Evolutionary conservation across 2,888 invertebrate genomes (phyloP).

Genomic region (Papilio gigon): DNA sequence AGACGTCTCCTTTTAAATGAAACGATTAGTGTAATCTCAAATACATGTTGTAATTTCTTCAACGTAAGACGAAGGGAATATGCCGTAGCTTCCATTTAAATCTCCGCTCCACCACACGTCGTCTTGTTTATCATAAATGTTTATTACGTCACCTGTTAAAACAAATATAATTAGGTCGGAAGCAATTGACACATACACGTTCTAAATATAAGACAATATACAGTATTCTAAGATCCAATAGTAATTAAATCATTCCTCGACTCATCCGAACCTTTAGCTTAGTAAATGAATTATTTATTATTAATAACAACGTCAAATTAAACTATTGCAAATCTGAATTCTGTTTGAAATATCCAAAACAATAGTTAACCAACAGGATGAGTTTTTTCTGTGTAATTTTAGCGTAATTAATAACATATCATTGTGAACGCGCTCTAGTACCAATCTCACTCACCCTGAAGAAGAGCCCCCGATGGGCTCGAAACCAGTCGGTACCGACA

Average conservation of each 20-base stretch:
- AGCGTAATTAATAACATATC: no score
- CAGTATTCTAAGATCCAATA: background rate
- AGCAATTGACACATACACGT: background rate
- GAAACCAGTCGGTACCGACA: no score
- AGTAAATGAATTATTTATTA: constrained; percentile 1
- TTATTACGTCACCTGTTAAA: constrained; percentile 90
- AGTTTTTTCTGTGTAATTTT: background rate
- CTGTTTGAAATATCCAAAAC: background rate
- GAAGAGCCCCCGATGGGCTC: no score
- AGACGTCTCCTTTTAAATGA: constrained; percentile 6
- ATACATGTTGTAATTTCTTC: constrained; percentile 86
- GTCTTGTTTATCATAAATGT: constrained; percentile 93
- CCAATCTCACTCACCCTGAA: no score
- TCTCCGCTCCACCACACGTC: constrained; percentile 98
- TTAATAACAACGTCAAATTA: background rate
- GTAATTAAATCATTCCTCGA: background rate
- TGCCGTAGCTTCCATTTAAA: constrained; percentile 91
- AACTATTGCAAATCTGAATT: background rate
- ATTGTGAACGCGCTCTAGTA: no score
- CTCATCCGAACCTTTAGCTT: background rate
- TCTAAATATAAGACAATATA: background rate
- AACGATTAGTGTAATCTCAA: constrained; percentile 48
- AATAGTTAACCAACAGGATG: background rate
- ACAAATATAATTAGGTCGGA: constrained; percentile 29
- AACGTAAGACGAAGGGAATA: constrained; percentile 97